Conservation (phyloP, 2,888 invertebrate genomes). For the Norana najaformis region DNA sequence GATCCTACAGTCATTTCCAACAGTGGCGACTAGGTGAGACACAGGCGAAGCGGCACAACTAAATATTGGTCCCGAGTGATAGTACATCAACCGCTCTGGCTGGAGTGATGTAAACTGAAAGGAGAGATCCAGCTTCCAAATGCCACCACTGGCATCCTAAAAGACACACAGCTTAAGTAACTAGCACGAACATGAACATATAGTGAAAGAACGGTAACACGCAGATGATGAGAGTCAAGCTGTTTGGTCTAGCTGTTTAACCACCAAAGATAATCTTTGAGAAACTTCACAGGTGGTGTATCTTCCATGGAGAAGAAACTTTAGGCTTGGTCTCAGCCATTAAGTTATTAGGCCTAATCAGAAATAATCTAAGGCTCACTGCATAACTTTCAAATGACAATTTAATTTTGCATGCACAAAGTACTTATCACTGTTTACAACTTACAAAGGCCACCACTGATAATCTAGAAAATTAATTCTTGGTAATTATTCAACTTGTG, state of each 20-base stretch:
- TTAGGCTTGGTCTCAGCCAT: too few relatives aligned
- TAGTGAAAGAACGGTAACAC: background rate
- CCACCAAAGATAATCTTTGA: too few relatives aligned
- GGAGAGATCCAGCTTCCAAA: constrained; percentile 75
- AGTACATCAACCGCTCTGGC: constrained; percentile 68
- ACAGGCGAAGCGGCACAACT: constrained; percentile 74
- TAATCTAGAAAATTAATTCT: background rate
- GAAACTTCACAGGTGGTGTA: too few relatives aligned
- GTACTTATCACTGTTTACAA: background rate
- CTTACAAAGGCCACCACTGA: background rate
- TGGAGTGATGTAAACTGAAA: constrained; percentile 65
- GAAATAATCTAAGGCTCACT: too few relatives aligned
- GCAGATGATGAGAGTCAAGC: too few relatives aligned
- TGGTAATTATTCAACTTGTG: background rate
- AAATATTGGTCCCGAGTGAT: constrained; percentile 77
- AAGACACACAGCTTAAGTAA: background rate
- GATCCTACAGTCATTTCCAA: constrained; percentile 73
- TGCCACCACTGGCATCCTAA: constrained; percentile 84
- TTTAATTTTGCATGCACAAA: background rate
- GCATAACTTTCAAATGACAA: background rate
- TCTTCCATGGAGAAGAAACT: too few relatives aligned
- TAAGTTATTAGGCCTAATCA: too few relatives aligned
- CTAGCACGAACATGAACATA: background rate
- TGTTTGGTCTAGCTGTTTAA: background rate
- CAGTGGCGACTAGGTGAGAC: constrained; percentile 73